Base-by-base conservation (phyloP, 2,113 vertebrate species). In the Burhinus oedicnemus region DNA sequence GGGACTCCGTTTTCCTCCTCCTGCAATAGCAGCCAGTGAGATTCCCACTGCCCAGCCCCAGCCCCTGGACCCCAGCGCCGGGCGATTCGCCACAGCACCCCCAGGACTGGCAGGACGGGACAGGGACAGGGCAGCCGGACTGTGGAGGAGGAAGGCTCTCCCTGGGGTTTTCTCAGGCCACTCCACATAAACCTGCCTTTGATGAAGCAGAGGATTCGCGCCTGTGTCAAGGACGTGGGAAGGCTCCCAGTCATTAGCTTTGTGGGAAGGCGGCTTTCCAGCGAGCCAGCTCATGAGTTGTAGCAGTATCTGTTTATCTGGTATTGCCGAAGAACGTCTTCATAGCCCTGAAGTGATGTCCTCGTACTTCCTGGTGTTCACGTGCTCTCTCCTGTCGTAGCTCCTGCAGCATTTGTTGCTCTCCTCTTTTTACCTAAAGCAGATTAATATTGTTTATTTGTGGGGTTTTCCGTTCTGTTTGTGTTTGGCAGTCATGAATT, bases 21-120 rank as follows among this genome's bases (percentile, higher is more conserved):
- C 66, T 42, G 51, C 29, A 13, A 8, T 4, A 49, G 52, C 21
- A 38, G 2, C 42, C 44, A 5, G 23, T 0, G 38, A 45, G 32
- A 40, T 30, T 45, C 38, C 55, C 57, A 15, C 8, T 9, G 27
- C 42, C 32, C 58, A 29, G 77, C 19, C 42, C 27, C 15, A 18
- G 26, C 38, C 26, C n/a, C 52, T 1, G 6, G 45, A 34, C 21
- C 44, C 36, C 42, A 26, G 36, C 2, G 1, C 32, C 5, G 1
- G 52, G 38, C 20, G 11, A 17, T 47, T n/a, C 3, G 1, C 27
- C n/a, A 7, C 40, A 5, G 8, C 15, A 6, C 47, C n/a, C 42
- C 55, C 55, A 54, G 6, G 45, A 13, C 64, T 51, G 55, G 34
- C 13, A 12, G 52, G 79, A 42, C 1, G 11, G 60, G 40, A 8